Evolutionary conservation across 1,140 invertebrate genomes (phyloP).

Genomic region (Caenorhabditis latens): DNA sequence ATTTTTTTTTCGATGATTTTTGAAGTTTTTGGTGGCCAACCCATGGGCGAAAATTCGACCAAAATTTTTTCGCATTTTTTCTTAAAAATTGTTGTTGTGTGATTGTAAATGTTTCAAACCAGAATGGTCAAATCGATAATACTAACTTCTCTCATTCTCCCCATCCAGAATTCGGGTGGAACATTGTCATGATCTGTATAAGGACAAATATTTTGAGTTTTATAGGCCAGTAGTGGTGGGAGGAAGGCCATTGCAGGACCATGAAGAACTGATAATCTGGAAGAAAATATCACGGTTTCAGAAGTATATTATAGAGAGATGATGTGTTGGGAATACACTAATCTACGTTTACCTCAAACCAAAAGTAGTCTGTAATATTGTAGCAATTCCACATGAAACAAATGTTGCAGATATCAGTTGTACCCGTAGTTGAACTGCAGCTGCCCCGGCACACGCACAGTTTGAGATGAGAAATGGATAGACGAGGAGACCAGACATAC

Average conservation of each 20-base stretch:
- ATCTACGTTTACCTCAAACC: slow-evolving; percentile 36
- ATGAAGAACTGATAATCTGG: slow-evolving; percentile 65
- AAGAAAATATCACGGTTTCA: not conserved
- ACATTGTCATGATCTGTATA: slow-evolving; percentile 44
- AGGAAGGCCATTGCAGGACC: slow-evolving; percentile 66
- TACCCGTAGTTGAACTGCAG: slow-evolving; percentile 57
- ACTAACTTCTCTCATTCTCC: slow-evolving; percentile 57
- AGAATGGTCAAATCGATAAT: too few relatives aligned
- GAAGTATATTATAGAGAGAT: too few relatives aligned
- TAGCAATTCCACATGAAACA: slow-evolving; percentile 64
- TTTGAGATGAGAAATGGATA: slow-evolving; percentile 65
- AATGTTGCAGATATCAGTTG: slow-evolving; percentile 67
- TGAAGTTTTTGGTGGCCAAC: too few relatives aligned
- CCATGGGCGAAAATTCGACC: too few relatives aligned
- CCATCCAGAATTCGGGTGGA: slow-evolving; percentile 48
- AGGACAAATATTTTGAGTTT: slow-evolving; percentile 46
- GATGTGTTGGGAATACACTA: too few relatives aligned
- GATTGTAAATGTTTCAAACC: too few relatives aligned
- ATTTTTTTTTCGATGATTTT: too few relatives aligned
- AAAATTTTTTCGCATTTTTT: too few relatives aligned
- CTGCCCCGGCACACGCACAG: slow-evolving; percentile 60
- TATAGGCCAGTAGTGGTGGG: slow-evolving; percentile 64
- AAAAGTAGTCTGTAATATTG: slow-evolving; percentile 58
- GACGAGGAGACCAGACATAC: slow-evolving; percentile 65
- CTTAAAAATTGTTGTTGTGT: too few relatives aligned